Base-by-base conservation (phyloP, 1,140 invertebrate species). In the Amyelois transitella region DNA sequence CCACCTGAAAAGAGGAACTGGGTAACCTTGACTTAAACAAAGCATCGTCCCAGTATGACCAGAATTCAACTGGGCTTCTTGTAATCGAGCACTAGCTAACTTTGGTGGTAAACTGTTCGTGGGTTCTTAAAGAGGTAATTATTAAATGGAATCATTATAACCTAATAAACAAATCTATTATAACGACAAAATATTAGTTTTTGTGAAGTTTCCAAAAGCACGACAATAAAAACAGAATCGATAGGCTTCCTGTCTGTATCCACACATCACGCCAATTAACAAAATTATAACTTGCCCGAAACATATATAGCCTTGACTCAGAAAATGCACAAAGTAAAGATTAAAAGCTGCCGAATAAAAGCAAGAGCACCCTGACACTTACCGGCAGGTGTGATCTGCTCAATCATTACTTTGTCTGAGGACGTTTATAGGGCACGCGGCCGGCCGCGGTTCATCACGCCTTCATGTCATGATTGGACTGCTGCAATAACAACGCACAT, bases 91-190 rank as follows among this genome's bases (percentile, higher is more conserved):
- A 43, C 90, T 91, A 18, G 90, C 90, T 43, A 93, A 84, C 77
- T 91, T 92, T 43, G 93, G 92, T 21, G 91, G 87, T 63, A 92
- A 89, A 76, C 92, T 93, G 55, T 91, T 92, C 63, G 92, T 91
- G 3, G 93, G 93, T 77, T 93, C 92, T 94, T 82, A 22, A 88
- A 75, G 62, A 66, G 60, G 58, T 64, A 64, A 60, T 20, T 12
- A 50, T 50, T 7, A 50, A 14, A 14, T 17, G 12, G 20, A 44
- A 51, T 25, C 8, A 38, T 22, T 28, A 49, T 8, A 32, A 21
- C 44, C 53, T 8, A 54, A 43, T 45, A 28, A 28, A 12, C 32
- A 4, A 14, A 4, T 4, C 17, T 38, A 14, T 4, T 32, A 6
- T 6, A 10, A 38, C n/a, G 12, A 38, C n/a, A 8, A 8, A 1